Conservation (phyloP, 2,113 vertebrate genomes). For the Entelurus aequoreus region DNA sequence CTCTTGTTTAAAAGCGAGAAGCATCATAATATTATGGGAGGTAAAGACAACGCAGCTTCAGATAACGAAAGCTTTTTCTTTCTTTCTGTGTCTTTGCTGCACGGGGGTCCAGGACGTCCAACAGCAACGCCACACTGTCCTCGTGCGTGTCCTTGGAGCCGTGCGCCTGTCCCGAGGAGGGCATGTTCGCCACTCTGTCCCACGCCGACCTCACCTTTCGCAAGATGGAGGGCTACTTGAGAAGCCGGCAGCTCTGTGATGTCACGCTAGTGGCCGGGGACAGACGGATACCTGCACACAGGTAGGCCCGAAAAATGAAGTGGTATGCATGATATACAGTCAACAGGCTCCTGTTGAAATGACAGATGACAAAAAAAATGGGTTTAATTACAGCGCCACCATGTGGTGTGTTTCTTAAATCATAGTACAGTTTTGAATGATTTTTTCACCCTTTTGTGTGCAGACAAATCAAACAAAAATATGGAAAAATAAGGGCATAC, state of each 20-base stretch:
- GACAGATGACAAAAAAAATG: too few relatives aligned
- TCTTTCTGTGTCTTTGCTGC: slow-evolving; percentile 24
- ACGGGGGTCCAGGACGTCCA: slow-evolving; percentile 77
- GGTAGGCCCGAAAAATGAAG: slow-evolving; percentile 64
- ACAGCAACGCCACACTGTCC: slow-evolving; percentile 85
- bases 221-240: slow-evolving; percentile 95
- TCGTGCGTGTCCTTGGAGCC: slow-evolving; percentile 90
- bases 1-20: slow-evolving; percentile 31
- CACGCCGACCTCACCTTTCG: slow-evolving; percentile 93
- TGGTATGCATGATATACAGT: too few relatives aligned
- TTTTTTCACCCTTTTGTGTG: too few relatives aligned
- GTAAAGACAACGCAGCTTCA: slow-evolving; percentile 31
- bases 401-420: too few relatives aligned
- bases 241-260: slow-evolving; percentile 89
- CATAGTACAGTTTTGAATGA: too few relatives aligned
- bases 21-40: slow-evolving; percentile 17
- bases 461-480: too few relatives aligned
- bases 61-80: slow-evolving; percentile 28
- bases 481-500: too few relatives aligned
- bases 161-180: slow-evolving; percentile 85
- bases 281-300: slow-evolving; percentile 93
- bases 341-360: too few relatives aligned
- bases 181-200: slow-evolving; percentile 86
- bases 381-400: too few relatives aligned
- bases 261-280: slow-evolving; percentile 92